Percentiles rank a stretch among this genome's conserved stretches.
Conservation (phyloP, 92 coral and sea anemone genomes). For the Chrysogorgia sp. region DNA sequence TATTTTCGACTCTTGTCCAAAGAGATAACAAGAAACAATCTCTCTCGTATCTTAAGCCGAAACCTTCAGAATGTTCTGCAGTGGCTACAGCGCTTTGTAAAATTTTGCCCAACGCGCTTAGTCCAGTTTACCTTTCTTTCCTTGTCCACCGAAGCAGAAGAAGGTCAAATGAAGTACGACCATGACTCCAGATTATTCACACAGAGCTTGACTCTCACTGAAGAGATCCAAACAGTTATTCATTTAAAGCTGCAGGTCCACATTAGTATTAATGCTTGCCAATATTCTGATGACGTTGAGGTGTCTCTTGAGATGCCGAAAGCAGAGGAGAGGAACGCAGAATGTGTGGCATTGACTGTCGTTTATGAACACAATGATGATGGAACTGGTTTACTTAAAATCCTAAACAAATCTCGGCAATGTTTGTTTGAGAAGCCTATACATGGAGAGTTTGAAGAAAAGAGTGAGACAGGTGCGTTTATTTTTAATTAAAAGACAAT, state of each 20-base stretch:
- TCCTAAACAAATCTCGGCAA: not conserved
- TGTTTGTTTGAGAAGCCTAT: not conserved
- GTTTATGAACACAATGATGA: not conserved
- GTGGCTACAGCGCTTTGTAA: conserved; percentile 5
- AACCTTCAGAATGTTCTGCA: conserved; percentile 16
- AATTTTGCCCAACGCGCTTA: conserved; percentile 16
- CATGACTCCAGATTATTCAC: conserved; percentile 18
- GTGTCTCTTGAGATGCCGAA: not conserved
- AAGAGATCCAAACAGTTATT: not conserved
- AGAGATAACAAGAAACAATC: not conserved
- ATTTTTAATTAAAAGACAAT: no score
- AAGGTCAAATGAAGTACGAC: not conserved
- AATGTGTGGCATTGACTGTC: not conserved
- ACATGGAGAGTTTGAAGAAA: not conserved
- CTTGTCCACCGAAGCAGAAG: not conserved
- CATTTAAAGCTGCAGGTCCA: not conserved
- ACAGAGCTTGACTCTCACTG: conserved; percentile 4
- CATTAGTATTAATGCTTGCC: not conserved
- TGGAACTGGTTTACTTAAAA: not conserved
- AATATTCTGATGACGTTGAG: not conserved
- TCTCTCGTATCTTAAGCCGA: not conserved
- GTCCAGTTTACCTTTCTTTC: not conserved
- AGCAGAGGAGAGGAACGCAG: conserved; percentile 2
- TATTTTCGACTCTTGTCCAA: not conserved
- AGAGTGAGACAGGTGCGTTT: not conserved